Evolutionary conservation across 2,888 invertebrate species (phyloP), one percentile per base, ranked within the genome.

Genomic region (Deilephila elpenor): DNA sequence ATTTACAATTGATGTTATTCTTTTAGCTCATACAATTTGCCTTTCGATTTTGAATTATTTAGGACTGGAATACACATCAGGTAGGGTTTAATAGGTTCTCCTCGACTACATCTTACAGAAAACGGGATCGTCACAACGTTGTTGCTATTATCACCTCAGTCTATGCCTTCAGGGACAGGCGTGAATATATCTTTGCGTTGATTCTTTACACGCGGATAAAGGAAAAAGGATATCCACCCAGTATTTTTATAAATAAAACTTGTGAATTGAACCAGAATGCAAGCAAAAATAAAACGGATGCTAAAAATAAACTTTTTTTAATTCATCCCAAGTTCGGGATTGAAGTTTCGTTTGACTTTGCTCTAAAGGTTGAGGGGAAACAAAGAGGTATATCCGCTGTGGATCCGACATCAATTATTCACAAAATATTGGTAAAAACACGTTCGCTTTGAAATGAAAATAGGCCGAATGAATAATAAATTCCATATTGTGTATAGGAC

Each of bases 231-330:
- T 5, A 11, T 60, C 60, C 14, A 11, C 8, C 20, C 29, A 29
- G 0, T 4, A 25, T 29, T 60, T 60, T 60, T 25, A 25, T 25
- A 25, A 17, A 60, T 5, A 25, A 60, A 25, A 25, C 29, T 29
- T 29, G 20, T 3, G 2, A 5, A 8, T 20, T 3, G 11, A 25
- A 29, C 4, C 17, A 29, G 25, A 60, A 60, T 3, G 20, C 25
- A 0, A 17, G 14, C 17, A 17, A 60, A 60, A 60, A 32, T 60
- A 60, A 14, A 5, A 14, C 60, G 14, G 29, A 60, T 29, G 17
- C 60, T 60, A 32, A 32, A 60, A 60, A 60, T 60, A 29, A 60
- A 29, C 29, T 60, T 29, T 25, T 56, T 29, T 60, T 60, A 60
- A 60, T 60, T 60, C 60, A 25, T 60, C 17, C 14, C 20, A 60